phyloP scores from a whole-genome alignment of 2,888 invertebrate genomes.

The Synanthedon vespiformis region DNA sequence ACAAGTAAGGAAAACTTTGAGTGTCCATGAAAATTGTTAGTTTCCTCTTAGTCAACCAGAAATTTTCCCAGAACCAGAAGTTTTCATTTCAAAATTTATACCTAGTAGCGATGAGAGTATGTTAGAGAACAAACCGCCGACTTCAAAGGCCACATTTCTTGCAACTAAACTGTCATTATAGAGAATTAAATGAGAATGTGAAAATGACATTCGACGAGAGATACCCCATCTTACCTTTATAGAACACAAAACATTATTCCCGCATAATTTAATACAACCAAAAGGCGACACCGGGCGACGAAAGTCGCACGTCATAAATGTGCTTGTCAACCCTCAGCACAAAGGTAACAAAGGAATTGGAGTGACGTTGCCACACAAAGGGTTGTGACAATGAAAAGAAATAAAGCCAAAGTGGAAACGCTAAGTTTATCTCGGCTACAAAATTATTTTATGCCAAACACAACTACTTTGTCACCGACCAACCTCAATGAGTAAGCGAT shows the following conservation, averaged over 20 bases:
- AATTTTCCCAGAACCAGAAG: too few relatives aligned
- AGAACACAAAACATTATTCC: conserved; percentile 5
- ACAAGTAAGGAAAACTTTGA: too few relatives aligned
- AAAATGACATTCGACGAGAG: conserved; percentile 6
- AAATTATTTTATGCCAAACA: background rate
- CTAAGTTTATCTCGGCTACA: background rate
- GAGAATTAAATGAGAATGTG: too few relatives aligned
- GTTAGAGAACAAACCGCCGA: too few relatives aligned
- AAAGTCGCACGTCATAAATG: conserved; percentile 39
- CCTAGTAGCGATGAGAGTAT: too few relatives aligned
- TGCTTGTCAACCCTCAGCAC: conserved; percentile 9
- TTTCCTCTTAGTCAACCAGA: too few relatives aligned
- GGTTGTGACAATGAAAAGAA: conserved; percentile 41
- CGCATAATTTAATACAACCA: background rate
- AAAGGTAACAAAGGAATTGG: conserved; percentile 39
- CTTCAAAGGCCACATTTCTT: too few relatives aligned
- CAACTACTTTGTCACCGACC: background rate
- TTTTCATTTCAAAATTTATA: too few relatives aligned
- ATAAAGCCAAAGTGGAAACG: conserved; percentile 21
- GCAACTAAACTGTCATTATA: too few relatives aligned
- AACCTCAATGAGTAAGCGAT: background rate
- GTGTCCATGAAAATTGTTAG: too few relatives aligned
- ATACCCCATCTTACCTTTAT: conserved; percentile 20
- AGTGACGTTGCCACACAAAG: conserved; percentile 23
- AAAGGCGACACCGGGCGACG: conserved; percentile 14